Evolutionary conservation across 2,113 vertebrate genomes (phyloP), one percentile per base, ranked within the genome.

Genomic region (Tretioscincus oriximinensis): DNA sequence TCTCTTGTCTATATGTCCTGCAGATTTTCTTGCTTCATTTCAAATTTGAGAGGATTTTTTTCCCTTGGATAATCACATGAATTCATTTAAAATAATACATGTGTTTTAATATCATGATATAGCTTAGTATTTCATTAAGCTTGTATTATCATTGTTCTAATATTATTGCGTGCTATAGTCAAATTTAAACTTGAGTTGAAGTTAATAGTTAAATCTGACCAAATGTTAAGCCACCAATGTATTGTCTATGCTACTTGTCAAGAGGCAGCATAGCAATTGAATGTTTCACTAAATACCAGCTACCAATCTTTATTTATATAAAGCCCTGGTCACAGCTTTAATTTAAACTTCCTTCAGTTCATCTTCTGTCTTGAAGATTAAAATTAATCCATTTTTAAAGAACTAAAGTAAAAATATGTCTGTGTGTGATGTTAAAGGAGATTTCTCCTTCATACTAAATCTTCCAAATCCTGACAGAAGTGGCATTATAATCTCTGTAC

Each of bases 1-100:
- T 86, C 83, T 91, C 83, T 86, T 90, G 89, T 91, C 87, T 90
- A 91, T 79, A 76, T 76, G 73, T 88, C 90, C 92, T 90, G 88
- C 47, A 77, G 72, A 76, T 85, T 90, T 89, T 65, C 86, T 90
- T 90, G 70, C 86, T 83, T 90, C 84, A 77, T 89, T 77, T 68
- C 75, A 92, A 35, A 88, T 88, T 84, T 90, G 78, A 67, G 54
- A 22, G 26, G 21, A 3, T 41, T 75, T 49, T 28, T 84, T 82
- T 68, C 24, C 14, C 54, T 21, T 1, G 9, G 76, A 29, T 73
- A 85, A 84, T 71, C 79, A 84, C 63, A 84, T 84, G 80, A 73
- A 72, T 86, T 82, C 63, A 35, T 84, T 84, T 88, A 81, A 88
- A 86, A 86, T 66, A 1, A 54, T 69, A 78, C 69, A 74, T 80